phyloP scores from a whole-genome alignment of 2,113 vertebrate species.

The Otolemur garnettii region DNA sequence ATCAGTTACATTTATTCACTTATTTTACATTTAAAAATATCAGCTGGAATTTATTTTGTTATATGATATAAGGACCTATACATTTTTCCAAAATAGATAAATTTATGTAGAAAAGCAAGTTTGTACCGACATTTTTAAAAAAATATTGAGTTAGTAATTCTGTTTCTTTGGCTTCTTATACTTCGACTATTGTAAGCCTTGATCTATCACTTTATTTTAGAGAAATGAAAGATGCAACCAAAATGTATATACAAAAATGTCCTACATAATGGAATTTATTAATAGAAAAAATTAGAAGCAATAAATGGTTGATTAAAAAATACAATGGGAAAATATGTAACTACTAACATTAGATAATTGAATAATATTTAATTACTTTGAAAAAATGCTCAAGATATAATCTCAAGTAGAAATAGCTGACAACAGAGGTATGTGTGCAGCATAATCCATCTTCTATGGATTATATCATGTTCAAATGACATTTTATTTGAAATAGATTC shows the following conservation, averaged over 20 bases:
- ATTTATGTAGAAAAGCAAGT: neutral
- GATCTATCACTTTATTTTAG: neutral
- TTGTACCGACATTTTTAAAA: neutral
- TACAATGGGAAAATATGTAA: neutral
- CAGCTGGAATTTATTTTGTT: neutral
- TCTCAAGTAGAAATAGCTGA: neutral
- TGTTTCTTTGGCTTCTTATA: neutral
- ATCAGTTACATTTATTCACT: neutral
- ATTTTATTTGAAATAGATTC: neutral
- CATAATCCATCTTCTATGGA: neutral
- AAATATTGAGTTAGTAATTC: neutral
- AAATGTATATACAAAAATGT: neutral
- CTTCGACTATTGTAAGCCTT: neutral
- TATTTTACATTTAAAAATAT: neutral
- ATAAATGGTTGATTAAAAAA: neutral
- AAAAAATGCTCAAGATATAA: neutral
- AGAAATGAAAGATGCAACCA: neutral
- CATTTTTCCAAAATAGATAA: neutral
- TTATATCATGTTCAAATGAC: neutral
- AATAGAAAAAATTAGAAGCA: neutral
- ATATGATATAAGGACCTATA: neutral
- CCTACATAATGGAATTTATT: neutral
- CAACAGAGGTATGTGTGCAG: neutral
- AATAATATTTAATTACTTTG: neutral
- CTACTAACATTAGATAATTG: neutral